phyloP scores from a whole-genome alignment of 1,140 invertebrate species.

The Drosophila pectinifera region DNA sequence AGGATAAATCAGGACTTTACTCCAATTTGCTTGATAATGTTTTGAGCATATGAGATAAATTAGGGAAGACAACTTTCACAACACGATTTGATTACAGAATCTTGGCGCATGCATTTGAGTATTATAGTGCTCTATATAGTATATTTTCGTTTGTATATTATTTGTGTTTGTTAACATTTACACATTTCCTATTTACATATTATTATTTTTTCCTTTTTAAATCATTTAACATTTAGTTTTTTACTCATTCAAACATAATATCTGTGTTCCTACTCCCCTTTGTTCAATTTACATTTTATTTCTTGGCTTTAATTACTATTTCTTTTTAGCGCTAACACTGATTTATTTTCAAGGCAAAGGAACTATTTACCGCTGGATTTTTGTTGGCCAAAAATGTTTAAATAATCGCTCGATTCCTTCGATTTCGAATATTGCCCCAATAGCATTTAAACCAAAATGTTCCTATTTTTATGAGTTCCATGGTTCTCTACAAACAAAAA shows the following conservation, averaged over 20 bases:
- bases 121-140: slow-evolving; percentile 20
- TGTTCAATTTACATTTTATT: slow-evolving; percentile 33
- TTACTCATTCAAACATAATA: neutral
- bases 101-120: slow-evolving; percentile 57
- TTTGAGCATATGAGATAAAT: slow-evolving; percentile 54
- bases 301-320: slow-evolving; percentile 12
- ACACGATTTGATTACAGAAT: slow-evolving; percentile 76
- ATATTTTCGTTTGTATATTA: slow-evolving; percentile 5
- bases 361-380: slow-evolving; percentile 83
- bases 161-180: slow-evolving; percentile 53
- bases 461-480: slow-evolving; percentile 13
- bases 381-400: slow-evolving; percentile 82
- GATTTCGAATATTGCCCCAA: slow-evolving; percentile 29
- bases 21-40: slow-evolving; percentile 12
- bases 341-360: slow-evolving; percentile 74
- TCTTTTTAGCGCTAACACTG: slow-evolving; percentile 34
- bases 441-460: slow-evolving; percentile 16
- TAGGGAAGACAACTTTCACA: slow-evolving; percentile 80
- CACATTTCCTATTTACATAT: slow-evolving; percentile 17
- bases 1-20: neutral
- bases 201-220: neutral
- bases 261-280: slow-evolving; percentile 23
- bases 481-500: slow-evolving; percentile 57
- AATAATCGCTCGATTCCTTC: slow-evolving; percentile 56
- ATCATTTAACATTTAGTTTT: slow-evolving; percentile 10